Evolutionary conservation across 2,797 vertebrate species (phyloP), one percentile per base, ranked within the genome.

Genomic region (Chromobotia macracanthus): DNA sequence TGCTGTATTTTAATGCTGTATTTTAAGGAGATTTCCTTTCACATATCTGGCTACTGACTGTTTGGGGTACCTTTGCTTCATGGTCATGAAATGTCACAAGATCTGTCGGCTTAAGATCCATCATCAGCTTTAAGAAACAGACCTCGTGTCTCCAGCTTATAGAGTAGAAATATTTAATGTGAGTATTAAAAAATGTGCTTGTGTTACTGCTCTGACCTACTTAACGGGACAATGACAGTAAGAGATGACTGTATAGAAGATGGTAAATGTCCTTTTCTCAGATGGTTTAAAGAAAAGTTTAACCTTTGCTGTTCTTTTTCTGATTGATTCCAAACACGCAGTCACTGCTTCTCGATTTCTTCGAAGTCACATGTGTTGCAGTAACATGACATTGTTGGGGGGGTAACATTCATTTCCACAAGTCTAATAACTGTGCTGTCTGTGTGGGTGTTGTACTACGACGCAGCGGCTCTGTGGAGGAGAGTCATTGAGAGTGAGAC

Each of bases 301-400:
- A 71, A 80, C 61, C 63, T 64, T 72, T 72, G 44, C 16, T 1
- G 13, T 28, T 53, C 55, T 25, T 63, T 1, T 50, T 25, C 68
- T 12, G n/a, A 55, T 15, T 3, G 8, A 46, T 66, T 18, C 51
- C 25, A 50, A 66, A 78, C 56, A 60, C 77, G 78, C 61, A 65
- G 55, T 72, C 72, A 73, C 4, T 55, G 69, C 58, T n/a, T 79
- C 67, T 58, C 67, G 80, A 71, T 48, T 92, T 91, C 91, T 87
- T 89, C 83, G 83, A 92, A 92, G 83, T 90, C 86, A 80, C 87
- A 85, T 86, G 86, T 82, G 80, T 87, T 72, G n/a, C 69, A 69
- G 79, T 78, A 85, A 85, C 69, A 50, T 38, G n/a, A 53, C 46
- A 51, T 58, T 19, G 1, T 3, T 64, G 86, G 87, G 89, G 4